These are phyloP conservation scores for Pinna nobilis DNA, from an alignment of 1,140 invertebrate genomes.

Conservation along the genomic window DNA sequence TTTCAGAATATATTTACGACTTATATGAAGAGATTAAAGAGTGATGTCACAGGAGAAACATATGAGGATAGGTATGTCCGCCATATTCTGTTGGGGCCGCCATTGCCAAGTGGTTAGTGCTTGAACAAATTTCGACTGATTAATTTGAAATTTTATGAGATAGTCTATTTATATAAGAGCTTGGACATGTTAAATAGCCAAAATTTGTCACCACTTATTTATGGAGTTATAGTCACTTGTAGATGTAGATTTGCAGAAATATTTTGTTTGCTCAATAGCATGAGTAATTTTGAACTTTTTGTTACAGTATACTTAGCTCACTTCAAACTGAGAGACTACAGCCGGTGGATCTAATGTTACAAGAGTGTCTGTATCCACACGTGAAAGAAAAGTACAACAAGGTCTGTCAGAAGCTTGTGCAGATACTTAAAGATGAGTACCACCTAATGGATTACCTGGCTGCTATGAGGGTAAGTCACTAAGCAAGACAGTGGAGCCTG, in stretches of 20 bases:
- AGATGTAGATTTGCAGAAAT: too few relatives aligned
- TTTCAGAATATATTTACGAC: constrained; percentile 57
- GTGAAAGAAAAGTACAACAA: constrained; percentile 54
- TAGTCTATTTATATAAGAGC: too few relatives aligned
- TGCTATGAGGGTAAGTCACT: constrained; percentile 65
- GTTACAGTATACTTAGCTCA: constrained; percentile 7
- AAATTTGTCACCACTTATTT: neutral
- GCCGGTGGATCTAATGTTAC: constrained; percentile 53
- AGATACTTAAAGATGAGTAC: constrained; percentile 68
- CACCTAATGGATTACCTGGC: constrained; percentile 63
- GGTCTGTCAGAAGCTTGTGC: constrained; percentile 63
- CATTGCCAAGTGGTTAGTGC: too few relatives aligned
- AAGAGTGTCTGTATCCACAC: constrained; percentile 67
- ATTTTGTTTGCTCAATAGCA: neutral
- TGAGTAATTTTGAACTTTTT: neutral
- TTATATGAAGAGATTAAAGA: constrained; percentile 20
- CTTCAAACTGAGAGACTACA: constrained; percentile 44
- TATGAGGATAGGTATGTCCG: constrained; percentile 25
- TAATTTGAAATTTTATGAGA: too few relatives aligned
- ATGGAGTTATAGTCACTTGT: neutral
- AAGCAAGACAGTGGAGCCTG: too few relatives aligned
- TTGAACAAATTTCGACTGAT: too few relatives aligned
- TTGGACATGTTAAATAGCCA: neutral
- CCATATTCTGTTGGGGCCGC: too few relatives aligned
- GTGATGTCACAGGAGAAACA: neutral